Base-by-base conservation (phyloP, 2,888 invertebrate species). In the Beris chalybata region DNA sequence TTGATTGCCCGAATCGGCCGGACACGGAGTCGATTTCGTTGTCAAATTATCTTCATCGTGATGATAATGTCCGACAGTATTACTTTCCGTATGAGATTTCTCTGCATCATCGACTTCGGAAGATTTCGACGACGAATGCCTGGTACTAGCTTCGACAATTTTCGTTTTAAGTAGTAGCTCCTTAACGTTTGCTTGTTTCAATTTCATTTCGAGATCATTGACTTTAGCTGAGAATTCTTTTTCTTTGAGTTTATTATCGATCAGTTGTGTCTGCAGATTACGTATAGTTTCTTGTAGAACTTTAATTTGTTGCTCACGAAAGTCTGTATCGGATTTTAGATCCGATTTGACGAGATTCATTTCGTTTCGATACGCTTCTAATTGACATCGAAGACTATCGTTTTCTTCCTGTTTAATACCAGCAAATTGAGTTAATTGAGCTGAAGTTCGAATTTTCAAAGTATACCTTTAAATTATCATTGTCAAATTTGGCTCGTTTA, bases 291-390 rank as follows among this genome's bases (percentile, higher is more conserved):
- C 81, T 64, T 81, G 81, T n/a, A 81, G 71, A 12, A 81, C 80
- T 78, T 89, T 88, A 71, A 94, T 87, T 79, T 95, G 93, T 74
- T 92, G 91, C 22, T 93, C 93, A 77, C 93, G 93, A 68, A 89
- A 87, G 68, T 93, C 91, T 72, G 91, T 83, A 74, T 92, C 91
- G 65, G 87, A 85, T 76, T 89, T 87, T 54, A 88, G 85, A 75
- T 95, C 95, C 31, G 88, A 86, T 76, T 93, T 92, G 30, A 95
- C 86, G 45, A 95, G 85, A 73, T 93, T 93, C 58, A 95, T 91
- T 83, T 97, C 96, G 80, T 95, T 95, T 79, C 94, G 94, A 76
- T 93, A 94, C 0, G 95, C 96, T 80, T 95, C 95, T 74, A 96
- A 79, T 82, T 95, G 93, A 80, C 95, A 95, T 69, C 91, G 87